These are phyloP conservation scores for Echinops telfairi DNA, from an alignment of 2,113 vertebrate genomes.

Conservation along the genomic window DNA sequence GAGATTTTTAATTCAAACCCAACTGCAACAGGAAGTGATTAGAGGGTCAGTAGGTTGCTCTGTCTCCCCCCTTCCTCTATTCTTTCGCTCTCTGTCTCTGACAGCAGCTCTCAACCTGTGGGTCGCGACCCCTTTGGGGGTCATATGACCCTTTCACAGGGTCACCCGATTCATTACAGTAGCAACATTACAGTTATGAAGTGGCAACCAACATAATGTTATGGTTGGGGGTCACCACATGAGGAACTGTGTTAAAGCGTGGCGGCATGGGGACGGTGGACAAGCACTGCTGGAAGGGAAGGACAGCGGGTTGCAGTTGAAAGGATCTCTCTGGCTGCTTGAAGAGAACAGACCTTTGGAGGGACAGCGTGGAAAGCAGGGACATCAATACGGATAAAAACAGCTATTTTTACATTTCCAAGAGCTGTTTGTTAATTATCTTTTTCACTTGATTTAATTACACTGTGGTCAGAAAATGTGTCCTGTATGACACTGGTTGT, in stretches of 20 bases:
- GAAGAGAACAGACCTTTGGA: conserved; percentile 40
- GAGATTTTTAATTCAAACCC: not conserved
- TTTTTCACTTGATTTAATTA: conserved; percentile 62
- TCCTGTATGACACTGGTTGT: not conserved
- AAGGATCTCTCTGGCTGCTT: not conserved
- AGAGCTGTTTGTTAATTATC: conserved; percentile 46
- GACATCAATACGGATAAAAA: conserved; percentile 45
- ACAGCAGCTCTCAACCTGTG: too few relatives aligned
- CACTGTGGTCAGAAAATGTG: conserved; percentile 10
- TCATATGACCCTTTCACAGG: too few relatives aligned
- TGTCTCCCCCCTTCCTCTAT: too few relatives aligned
- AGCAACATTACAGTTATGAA: too few relatives aligned
- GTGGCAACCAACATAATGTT: too few relatives aligned
- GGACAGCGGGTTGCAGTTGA: conserved; percentile 47
- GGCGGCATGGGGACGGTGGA: too few relatives aligned
- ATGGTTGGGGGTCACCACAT: too few relatives aligned
- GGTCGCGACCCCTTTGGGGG: too few relatives aligned
- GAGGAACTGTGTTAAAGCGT: too few relatives aligned
- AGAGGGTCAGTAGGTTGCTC: not conserved
- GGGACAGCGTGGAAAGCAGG: not conserved
- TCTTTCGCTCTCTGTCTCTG: too few relatives aligned
- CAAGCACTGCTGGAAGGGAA: not conserved
- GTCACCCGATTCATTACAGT: too few relatives aligned
- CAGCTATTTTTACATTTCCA: conserved; percentile 18
- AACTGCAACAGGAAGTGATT: not conserved